A percentile compares a stretch with the other conserved stretches of the same genome.
These are phyloP conservation scores for Oophaga pumilio DNA, from an alignment of 2,113 vertebrate genomes.

Conservation along the genomic window DNA sequence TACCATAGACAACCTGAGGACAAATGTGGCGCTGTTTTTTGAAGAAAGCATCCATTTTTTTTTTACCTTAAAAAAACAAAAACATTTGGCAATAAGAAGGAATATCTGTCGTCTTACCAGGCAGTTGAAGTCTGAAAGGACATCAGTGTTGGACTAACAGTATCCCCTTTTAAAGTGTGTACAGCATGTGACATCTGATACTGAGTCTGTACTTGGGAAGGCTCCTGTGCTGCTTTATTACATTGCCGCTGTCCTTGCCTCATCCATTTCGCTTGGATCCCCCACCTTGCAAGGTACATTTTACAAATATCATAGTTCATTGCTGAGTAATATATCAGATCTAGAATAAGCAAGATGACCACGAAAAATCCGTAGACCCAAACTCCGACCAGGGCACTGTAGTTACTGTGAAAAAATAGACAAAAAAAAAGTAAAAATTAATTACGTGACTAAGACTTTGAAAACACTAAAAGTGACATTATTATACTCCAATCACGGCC, in stretches of 20 bases:
- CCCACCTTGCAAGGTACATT: slow-evolving; percentile 93
- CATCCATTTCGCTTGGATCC: slow-evolving; percentile 91
- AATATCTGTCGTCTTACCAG: slow-evolving; percentile 79
- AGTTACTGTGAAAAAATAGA: slow-evolving; percentile 80
- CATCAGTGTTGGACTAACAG: slow-evolving; percentile 82
- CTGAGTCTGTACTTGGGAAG: slow-evolving; percentile 70
- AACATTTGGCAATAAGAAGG: not conserved
- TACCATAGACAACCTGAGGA: too few species aligned
- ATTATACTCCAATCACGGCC: too few species aligned
- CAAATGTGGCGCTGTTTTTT: too few species aligned
- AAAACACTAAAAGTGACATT: too few species aligned
- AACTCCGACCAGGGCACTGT: slow-evolving; percentile 92
- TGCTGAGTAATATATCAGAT: slow-evolving; percentile 96
- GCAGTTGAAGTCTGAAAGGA: slow-evolving; percentile 89
- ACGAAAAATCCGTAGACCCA: slow-evolving; percentile 99
- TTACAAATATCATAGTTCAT: slow-evolving; percentile 96
- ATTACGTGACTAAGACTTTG: not conserved
- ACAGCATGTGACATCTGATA: slow-evolving; percentile 75
- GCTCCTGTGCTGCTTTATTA: slow-evolving; percentile 77
- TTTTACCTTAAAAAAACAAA: too few species aligned
- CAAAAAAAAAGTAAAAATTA: not conserved
- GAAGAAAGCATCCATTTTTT: too few species aligned
- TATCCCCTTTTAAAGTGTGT: slow-evolving; percentile 81
- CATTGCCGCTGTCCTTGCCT: slow-evolving; percentile 85
- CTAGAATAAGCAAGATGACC: slow-evolving; percentile 87